These are phyloP conservation scores for Odiellus spinosus DNA, from an alignment of 2,888 invertebrate genomes.

Conservation along the genomic window DNA sequence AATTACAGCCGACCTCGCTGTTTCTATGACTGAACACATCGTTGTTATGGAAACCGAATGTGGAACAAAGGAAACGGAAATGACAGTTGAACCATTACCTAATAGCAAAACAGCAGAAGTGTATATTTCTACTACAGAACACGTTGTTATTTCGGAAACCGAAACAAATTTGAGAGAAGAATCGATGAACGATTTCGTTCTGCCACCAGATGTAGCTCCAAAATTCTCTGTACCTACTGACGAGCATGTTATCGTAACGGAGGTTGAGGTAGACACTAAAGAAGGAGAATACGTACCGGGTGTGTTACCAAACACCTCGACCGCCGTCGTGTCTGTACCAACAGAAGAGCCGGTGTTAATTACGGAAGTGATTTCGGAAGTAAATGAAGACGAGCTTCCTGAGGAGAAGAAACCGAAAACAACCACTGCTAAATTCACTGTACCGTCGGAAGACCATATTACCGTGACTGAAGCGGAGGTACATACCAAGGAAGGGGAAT, in stretches of 20 bases:
- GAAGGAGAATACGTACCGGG: slow-evolving; percentile 10
- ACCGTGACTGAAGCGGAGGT: slow-evolving; percentile 9
- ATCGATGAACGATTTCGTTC: slow-evolving; percentile 3
- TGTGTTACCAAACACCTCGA: slow-evolving; percentile 5
- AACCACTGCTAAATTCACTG: slow-evolving; percentile 30
- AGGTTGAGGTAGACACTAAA: slow-evolving; percentile 11
- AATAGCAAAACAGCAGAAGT: slow-evolving; percentile 9
- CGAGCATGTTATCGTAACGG: slow-evolving; percentile 17
- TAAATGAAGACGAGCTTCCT: slow-evolving; percentile 6
- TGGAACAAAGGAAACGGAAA: slow-evolving; percentile 15
- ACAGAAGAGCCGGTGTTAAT: slow-evolving; percentile 13
- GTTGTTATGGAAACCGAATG: slow-evolving; percentile 12
- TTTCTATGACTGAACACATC: slow-evolving; percentile 14
- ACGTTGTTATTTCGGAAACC: slow-evolving; percentile 12
- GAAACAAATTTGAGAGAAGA: slow-evolving; percentile 15
- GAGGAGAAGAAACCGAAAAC: slow-evolving; percentile 34
- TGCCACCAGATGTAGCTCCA: slow-evolving; percentile 7
- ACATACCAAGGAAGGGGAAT: slow-evolving; percentile 14
- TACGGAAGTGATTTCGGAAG: slow-evolving; percentile 8
- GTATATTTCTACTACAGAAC: slow-evolving; percentile 8
- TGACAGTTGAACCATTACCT: slow-evolving; percentile 7
- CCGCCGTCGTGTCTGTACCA: slow-evolving; percentile 11
- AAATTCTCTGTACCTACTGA: slow-evolving; percentile 15
- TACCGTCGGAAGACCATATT: slow-evolving; percentile 13
- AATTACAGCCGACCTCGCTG: slow-evolving; percentile 12